Evolutionary conservation across 1,140 invertebrate species (phyloP), one percentile per base, ranked within the genome.

Genomic region (Microplitis demolitor): DNA sequence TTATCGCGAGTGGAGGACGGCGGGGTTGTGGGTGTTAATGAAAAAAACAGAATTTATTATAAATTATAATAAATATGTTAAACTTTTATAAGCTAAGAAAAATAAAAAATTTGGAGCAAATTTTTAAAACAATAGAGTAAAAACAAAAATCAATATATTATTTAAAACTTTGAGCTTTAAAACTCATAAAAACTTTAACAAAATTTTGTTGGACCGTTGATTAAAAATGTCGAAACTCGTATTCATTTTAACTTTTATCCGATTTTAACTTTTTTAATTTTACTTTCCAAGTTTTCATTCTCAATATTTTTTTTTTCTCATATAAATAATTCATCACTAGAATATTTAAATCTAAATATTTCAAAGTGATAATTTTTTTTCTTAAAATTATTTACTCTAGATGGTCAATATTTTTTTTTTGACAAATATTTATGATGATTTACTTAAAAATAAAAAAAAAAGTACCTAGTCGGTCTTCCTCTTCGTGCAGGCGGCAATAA

Each of bases 391-490:
- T 24, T 24, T 24, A 24, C 2, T 24, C 24, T 24, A 24, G 24
- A 24, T 24, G 24, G 24, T 2, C 24, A 24, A 24, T 24, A 24
- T 24, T 24, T 24, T 24, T 24, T 24, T 24, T 24, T 24, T 24
- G 24, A 24, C 24, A 24, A 24, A 24, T 24, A 24, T 24, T 24
- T 24, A n/a, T n/a, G n/a, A n/a, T n/a, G n/a, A n/a, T n/a, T 66
- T 69, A 51, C 64, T 31, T 53, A 71, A 66, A 50, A 62, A 35
- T 39, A 13, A 11, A 63, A 13, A n/a, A 39, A 58, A 58, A 58
- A 58, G 3, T 73, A 85, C 83, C 83, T 82, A 1, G 84, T 82
- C 4, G 85, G 86, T 77, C 85, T 79, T 37, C 85, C 85, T 72
- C 86, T 78, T 77, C 84, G 75, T 11, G 83, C 81, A 13, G 80